Percentiles rank a stretch among this genome's conserved stretches.
Conservation (phyloP, 2,797 vertebrate genomes). For the Macropus fuliginosus region DNA sequence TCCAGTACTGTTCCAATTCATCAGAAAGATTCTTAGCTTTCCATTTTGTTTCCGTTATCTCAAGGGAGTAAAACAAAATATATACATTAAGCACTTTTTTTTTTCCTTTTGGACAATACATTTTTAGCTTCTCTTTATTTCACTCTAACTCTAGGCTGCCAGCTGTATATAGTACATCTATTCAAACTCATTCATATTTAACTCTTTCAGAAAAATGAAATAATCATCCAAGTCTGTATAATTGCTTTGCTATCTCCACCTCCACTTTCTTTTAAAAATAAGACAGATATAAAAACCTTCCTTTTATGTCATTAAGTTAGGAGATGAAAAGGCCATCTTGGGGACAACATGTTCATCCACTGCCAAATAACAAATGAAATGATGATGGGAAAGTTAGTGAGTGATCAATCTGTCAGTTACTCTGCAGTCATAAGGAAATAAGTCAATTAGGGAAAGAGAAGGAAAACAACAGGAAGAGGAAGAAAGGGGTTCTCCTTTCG, state of each 20-base stretch:
- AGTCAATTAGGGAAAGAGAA: not conserved
- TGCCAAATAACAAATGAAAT: not conserved
- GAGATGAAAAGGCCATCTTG: not conserved
- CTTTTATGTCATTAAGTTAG: not conserved
- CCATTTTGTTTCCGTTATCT: not conserved
- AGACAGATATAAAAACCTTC: not conserved
- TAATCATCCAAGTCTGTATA: not conserved
- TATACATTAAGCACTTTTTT: not conserved
- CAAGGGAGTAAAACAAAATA: not conserved
- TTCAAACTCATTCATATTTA: conserved; percentile 21
- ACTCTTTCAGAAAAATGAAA: conserved; percentile 24
- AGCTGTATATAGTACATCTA: not conserved
- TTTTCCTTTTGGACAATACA: not conserved
- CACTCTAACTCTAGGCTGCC: not conserved
- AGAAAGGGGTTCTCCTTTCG: not conserved
- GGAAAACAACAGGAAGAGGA: not conserved
- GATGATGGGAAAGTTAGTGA: not conserved
- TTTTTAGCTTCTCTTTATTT: conserved; percentile 31
- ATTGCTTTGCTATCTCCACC: rapidly evolving
- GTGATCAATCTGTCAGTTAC: not conserved
- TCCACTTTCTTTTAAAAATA: conserved; percentile 11
- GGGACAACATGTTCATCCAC: not conserved
- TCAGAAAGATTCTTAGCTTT: too few species aligned
- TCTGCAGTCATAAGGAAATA: not conserved
- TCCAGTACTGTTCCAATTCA: not conserved